phyloP scores from a whole-genome alignment of 1,140 invertebrate species.

The Anastatus disparis region DNA sequence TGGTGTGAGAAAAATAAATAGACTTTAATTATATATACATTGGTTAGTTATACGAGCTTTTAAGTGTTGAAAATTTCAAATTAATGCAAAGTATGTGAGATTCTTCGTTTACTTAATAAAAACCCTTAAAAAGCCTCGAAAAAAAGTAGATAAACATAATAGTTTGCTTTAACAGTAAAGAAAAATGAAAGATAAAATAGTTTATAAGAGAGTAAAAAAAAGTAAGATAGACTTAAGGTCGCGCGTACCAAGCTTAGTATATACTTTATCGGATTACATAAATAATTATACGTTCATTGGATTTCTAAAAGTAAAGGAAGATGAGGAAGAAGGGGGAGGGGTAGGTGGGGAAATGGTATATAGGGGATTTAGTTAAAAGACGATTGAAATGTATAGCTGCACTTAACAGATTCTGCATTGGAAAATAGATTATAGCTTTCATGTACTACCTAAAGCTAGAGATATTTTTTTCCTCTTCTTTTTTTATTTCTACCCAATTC shows the following conservation, averaged over 20 bases:
- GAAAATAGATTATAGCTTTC: conserved; percentile 27
- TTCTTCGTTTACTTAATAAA: too few species aligned
- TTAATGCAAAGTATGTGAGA: neutral
- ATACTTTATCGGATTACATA: conserved; percentile 27
- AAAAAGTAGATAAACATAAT: too few species aligned
- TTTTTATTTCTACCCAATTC: too few species aligned
- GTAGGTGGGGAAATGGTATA: too few species aligned
- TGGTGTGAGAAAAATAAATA: neutral
- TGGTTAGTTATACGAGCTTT: too few species aligned
- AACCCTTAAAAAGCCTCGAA: too few species aligned
- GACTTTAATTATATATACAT: neutral
- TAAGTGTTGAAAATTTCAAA: conserved; percentile 7
- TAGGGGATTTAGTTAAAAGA: conserved; percentile 32
- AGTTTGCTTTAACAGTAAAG: too few species aligned
- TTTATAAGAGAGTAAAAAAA: too few species aligned
- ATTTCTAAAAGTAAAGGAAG: too few species aligned
- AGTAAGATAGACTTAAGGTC: neutral
- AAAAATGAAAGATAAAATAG: too few species aligned
- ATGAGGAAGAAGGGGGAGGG: too few species aligned
- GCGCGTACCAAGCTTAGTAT: neutral
- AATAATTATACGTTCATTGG: conserved; percentile 26
- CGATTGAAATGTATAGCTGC: conserved; percentile 26
- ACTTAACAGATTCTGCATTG: conserved; percentile 31
- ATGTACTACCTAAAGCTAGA: neutral
- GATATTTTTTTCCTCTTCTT: neutral